A percentile compares a stretch with the other conserved stretches of the same genome.
Conservation (phyloP, 2,113 vertebrate genomes). For the Tricholaema leucomelas region DNA sequence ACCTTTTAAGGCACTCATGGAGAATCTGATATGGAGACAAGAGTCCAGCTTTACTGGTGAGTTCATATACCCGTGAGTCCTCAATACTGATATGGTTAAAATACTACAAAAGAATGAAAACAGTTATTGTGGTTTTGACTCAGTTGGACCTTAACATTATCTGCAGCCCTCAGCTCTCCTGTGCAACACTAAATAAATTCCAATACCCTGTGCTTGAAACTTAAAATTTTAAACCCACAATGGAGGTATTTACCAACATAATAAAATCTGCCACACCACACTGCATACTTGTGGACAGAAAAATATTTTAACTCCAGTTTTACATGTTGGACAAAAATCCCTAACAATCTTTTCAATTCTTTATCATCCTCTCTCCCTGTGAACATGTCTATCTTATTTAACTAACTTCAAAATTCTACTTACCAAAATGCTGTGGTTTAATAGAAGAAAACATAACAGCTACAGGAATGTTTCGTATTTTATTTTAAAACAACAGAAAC, state of each 20-base stretch:
- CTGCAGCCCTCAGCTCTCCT: not conserved
- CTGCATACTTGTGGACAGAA: not conserved
- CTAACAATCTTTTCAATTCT: too few species aligned
- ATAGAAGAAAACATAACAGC: not conserved
- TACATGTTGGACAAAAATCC: not conserved
- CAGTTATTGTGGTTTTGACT: not conserved
- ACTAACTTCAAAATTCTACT: not conserved
- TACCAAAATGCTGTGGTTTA: not conserved
- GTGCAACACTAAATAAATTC: not conserved
- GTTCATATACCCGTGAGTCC: slow-evolving; percentile 96
- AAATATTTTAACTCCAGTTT: not conserved
- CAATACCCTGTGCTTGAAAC: not conserved
- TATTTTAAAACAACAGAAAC: not conserved
- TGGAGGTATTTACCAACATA: not conserved
- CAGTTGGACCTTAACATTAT: not conserved
- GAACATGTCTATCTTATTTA: not conserved
- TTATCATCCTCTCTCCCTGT: not conserved
- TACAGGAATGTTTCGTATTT: not conserved
- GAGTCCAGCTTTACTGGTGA: slow-evolving; percentile 99
- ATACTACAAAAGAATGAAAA: slow-evolving; percentile 83
- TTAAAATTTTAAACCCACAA: not conserved
- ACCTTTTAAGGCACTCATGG: slow-evolving; percentile 99
- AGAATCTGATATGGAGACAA: slow-evolving; percentile 99
- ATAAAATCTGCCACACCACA: not conserved
- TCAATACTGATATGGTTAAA: slow-evolving; percentile 99